Evolutionary conservation across 2,797 vertebrate species (phyloP), one percentile per base, ranked within the genome.

Genomic region (Peromyscus melanophrys): DNA sequence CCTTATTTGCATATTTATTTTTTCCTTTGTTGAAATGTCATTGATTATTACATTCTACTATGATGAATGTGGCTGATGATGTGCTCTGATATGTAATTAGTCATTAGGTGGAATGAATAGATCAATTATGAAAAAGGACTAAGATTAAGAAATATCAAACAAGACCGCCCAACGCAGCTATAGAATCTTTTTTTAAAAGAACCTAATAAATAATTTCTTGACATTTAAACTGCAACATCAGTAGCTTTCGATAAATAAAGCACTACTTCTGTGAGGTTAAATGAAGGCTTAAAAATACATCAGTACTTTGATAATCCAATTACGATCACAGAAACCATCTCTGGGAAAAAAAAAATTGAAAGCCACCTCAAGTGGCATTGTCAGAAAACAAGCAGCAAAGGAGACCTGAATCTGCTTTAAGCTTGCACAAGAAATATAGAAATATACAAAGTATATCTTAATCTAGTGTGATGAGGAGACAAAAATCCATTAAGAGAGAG

Each of bases 1-100:
- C 99, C 99, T 99, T 99, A 99, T 99, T 99, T 99, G 99, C 99
- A 99, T 99, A 99, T 99, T 99, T 99, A 99, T 99, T 99, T 99
- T 99, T 99, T 99, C 99, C 99, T 99, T 99, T 99, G 99, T 99
- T 99, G 99, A 99, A 99, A 99, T 99, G 99, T 99, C 99, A 99
- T 99, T 99, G 99, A 99, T 99, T 99, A 99, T 99, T 99, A 99
- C 99, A 99, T 99, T 99, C 99, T 99, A 99, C 99, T 99, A 99
- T 99, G 99, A 99, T 99, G 99, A 99, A 99, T 99, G 99, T 99
- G 99, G 99, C 99, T 99, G 99, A 99, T 99, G 99, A 99, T 99
- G 99, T 99, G 99, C 99, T 99, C 99, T 99, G 99, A 99, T 99
- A 99, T 99, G 99, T 99, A 99, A 99, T 99, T 99, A 99, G 99